phyloP scores from a whole-genome alignment of 2,888 invertebrate genomes.

The Patella pellucida region DNA sequence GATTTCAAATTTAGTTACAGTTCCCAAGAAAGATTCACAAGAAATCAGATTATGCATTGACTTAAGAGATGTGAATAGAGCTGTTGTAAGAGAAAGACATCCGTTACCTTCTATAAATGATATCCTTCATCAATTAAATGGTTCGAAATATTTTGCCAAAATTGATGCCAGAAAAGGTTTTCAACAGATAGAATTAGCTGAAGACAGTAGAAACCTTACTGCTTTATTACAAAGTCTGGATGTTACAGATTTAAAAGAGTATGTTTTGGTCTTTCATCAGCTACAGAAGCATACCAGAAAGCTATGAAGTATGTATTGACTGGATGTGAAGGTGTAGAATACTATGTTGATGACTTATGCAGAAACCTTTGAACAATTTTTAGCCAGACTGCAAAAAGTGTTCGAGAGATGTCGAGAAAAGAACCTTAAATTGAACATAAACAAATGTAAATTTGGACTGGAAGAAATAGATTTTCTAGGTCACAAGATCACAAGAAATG shows the following conservation, averaged over 20 bases:
- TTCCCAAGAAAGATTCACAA: too few species aligned
- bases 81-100: neutral
- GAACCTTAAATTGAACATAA: neutral
- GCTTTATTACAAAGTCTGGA: neutral
- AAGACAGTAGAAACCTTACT: neutral
- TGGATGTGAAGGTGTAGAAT: neutral
- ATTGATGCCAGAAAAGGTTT: neutral
- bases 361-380: neutral
- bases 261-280: neutral
- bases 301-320: neutral
- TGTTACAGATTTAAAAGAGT: slow-evolving; percentile 6
- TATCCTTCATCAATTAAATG: neutral
- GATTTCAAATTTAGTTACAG: too few species aligned
- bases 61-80: neutral
- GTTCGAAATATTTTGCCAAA: neutral
- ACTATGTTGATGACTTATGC: slow-evolving; percentile 7
- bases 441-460: slow-evolving; percentile 8
- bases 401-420: neutral
- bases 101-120: neutral
- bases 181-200: neutral
- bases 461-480: slow-evolving; percentile 1
- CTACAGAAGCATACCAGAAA: slow-evolving; percentile 5
- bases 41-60: too few species aligned
- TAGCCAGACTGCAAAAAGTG: neutral
- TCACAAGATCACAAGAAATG: neutral